A percentile compares a stretch with the other conserved stretches of the same genome.
phyloP scores from a whole-genome alignment of 2,113 vertebrate species.

The Microtus oregoni region DNA sequence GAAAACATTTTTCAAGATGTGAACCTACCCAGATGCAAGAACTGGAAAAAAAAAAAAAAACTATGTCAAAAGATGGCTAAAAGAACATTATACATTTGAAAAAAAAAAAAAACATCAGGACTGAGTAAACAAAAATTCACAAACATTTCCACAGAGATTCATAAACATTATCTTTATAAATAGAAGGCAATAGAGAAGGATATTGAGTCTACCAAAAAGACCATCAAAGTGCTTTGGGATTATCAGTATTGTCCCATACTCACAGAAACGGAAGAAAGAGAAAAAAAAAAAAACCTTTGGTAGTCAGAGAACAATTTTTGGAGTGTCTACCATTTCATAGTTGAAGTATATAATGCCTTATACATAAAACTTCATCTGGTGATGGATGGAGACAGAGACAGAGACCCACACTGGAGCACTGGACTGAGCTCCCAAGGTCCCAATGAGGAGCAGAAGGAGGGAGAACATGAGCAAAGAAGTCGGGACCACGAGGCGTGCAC shows the following conservation, averaged over 20 bases:
- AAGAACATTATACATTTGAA: neutral
- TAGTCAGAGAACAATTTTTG: neutral
- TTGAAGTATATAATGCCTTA: neutral
- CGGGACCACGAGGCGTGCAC: too few relatives aligned
- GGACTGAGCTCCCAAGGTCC: too few relatives aligned
- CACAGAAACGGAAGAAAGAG: neutral
- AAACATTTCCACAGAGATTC: neutral
- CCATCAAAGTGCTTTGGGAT: neutral
- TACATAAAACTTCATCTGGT: neutral
- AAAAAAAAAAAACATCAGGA: neutral
- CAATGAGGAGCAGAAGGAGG: too few relatives aligned
- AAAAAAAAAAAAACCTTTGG: neutral
- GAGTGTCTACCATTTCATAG: neutral
- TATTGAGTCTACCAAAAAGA: neutral
- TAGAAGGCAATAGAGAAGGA: neutral
- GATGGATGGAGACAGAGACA: too few relatives aligned
- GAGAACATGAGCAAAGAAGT: too few relatives aligned
- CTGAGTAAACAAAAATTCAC: neutral
- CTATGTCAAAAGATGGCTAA: neutral
- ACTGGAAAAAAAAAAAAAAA: neutral
- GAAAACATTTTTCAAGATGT: neutral
- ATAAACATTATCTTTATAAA: neutral
- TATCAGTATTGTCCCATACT: neutral
- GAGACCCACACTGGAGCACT: too few relatives aligned
- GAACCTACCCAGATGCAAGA: neutral